A percentile compares a stretch with the other conserved stretches of the same genome.
Evolutionary conservation across 2,888 invertebrate species (phyloP).

Genomic region (Drosophila flavopinicola): DNA sequence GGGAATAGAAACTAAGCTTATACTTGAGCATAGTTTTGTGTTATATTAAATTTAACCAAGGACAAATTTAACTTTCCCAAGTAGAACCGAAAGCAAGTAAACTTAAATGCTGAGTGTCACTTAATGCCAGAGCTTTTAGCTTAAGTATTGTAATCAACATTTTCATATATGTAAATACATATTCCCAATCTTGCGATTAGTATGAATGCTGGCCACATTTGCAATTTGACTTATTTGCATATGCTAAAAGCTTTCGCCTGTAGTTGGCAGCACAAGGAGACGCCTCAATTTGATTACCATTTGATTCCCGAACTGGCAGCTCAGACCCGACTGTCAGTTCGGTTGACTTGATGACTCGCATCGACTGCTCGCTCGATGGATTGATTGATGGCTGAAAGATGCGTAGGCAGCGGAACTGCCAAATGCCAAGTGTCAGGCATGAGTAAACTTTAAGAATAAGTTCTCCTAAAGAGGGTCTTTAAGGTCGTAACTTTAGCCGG

Average conservation of each 20-base stretch:
- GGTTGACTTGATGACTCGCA: constrained; percentile 73
- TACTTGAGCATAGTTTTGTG: too few relatives aligned
- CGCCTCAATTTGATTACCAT: constrained; percentile 66
- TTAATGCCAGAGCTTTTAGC: constrained; percentile 1
- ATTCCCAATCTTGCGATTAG: constrained; percentile 12
- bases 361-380: constrained; percentile 56
- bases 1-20: not conserved
- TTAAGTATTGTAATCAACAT: constrained; percentile 2
- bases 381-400: constrained; percentile 63
- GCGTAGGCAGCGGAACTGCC: constrained; percentile 9
- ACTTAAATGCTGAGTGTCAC: constrained; percentile 1
- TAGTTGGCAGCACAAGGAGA: constrained; percentile 28
- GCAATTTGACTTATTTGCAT: constrained; percentile 59
- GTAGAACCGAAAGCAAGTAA: not conserved
- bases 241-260: constrained; percentile 58
- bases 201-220: constrained; percentile 18
- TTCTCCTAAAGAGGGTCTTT: constrained; percentile 33
- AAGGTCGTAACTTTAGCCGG: constrained; percentile 11
- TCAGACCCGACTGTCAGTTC: constrained; percentile 65
- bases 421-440: constrained; percentile 3
- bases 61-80: not conserved
- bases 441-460: constrained; percentile 20
- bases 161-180: too few relatives aligned
- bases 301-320: constrained; percentile 71
- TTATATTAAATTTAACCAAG: too few relatives aligned